phyloP scores from a whole-genome alignment of 1,140 invertebrate species.

The Sminthurinus signatus region DNA sequence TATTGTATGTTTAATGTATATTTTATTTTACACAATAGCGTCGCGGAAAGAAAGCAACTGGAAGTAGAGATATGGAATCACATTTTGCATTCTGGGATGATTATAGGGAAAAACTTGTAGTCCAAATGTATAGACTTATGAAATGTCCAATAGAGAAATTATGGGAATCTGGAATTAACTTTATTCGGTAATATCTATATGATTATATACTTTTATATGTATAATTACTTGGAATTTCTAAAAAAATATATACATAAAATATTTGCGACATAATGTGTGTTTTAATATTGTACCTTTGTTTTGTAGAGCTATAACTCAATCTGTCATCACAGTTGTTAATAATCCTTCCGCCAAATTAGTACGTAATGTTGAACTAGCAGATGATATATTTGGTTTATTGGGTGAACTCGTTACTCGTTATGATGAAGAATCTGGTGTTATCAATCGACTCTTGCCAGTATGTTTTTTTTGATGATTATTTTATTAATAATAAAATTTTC shows the following conservation, averaged over 20 bases:
- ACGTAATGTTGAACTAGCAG: background rate
- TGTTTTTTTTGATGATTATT: no score
- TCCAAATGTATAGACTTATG: background rate
- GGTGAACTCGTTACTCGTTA: slow-evolving; percentile 14
- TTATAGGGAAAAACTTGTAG: background rate
- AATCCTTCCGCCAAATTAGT: slow-evolving; percentile 1
- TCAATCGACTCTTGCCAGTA: slow-evolving; percentile 20
- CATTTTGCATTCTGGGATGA: slow-evolving; percentile 6
- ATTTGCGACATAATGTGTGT: background rate
- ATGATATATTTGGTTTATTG: slow-evolving; percentile 24
- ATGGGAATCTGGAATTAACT: background rate
- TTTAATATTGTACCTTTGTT: background rate
- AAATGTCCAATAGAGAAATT: slow-evolving; percentile 7
- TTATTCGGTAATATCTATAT: background rate
- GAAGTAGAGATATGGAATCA: background rate
- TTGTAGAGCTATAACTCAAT: background rate
- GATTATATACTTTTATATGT: no score
- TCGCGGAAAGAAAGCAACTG: slow-evolving; percentile 10
- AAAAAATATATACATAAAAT: no score
- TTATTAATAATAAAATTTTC: no score
- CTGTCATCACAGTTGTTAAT: background rate
- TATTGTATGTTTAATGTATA: background rate
- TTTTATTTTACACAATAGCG: background rate
- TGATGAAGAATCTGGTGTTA: slow-evolving; percentile 21
- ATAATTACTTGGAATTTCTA: no score